Base-by-base conservation (phyloP, 2,888 invertebrate genomes). In the Platypus cylindrus region DNA sequence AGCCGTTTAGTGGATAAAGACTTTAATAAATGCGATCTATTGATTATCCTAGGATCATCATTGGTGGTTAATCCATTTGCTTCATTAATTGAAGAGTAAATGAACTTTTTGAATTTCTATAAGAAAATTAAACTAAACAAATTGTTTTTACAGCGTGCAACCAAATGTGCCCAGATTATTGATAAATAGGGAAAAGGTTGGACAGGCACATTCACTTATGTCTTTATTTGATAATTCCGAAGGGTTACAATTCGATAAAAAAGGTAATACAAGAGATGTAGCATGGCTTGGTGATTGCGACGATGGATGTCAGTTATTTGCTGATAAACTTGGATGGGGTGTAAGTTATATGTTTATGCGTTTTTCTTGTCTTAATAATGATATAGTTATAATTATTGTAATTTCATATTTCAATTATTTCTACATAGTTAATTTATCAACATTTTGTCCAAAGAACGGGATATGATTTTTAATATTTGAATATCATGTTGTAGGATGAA, bases 31-130 rank as follows among this genome's bases (percentile, higher is more conserved):
- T 94, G 93, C 56, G 93, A 95, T 62, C 66, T 95, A 51, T 69
- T 97, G 15, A 84, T 97, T 36, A 81, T 97, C 16, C 81, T 97
- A 78, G 95, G 95, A 1, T 93, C 95, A 0, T 94, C 93, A 1
- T 66, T 95, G 38, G 81, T 80, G 48, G 95, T 97, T 1, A 89
- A 91, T 50, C 95, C 95, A 0, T 95, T 95, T 63, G 91, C 93
- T 1, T 84, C 86, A 1, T 68, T 95, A 3, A 69, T 87, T 43
- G 78, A 85, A 53, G 75, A 74, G 83, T 83, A 61, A 42, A 40
- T 36, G n/a, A 4, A 24, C 24, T 12, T 14, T 15, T 11, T 33
- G 14, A 8, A 25, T 30, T 3, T 33, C 9, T 14, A 28, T 22
- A 7, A 18, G 15, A 18, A 5, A 11, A n/a, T n/a, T n/a, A n/a